Evolutionary conservation across 2,888 invertebrate species (phyloP).

Genomic region (Macrosoma leucophasiata): DNA sequence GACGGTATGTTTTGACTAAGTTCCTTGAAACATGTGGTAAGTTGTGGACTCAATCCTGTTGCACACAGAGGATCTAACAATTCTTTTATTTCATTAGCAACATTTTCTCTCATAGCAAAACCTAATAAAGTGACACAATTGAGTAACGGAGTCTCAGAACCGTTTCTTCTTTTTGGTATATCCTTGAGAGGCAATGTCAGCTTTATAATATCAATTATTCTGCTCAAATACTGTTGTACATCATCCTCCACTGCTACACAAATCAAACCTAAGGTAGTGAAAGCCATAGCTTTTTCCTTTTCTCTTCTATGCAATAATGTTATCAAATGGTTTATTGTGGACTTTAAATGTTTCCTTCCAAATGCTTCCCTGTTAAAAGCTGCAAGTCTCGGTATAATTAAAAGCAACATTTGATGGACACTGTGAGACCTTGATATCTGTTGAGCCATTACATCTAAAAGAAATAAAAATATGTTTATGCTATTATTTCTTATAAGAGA

Average conservation of each 20-base stretch:
- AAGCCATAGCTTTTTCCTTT: constrained; percentile 90
- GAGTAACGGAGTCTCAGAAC: constrained; percentile 91
- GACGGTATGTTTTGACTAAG: constrained; percentile 92
- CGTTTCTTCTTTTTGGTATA: constrained; percentile 82
- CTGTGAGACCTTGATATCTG: constrained; percentile 84
- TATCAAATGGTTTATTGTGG: constrained; percentile 87
- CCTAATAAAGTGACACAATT: constrained; percentile 96
- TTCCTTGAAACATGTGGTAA: constrained; percentile 94
- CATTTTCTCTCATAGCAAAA: constrained; percentile 88
- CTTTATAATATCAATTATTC: constrained; percentile 90
- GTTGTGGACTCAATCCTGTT: constrained; percentile 90
- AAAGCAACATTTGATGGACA: constrained; percentile 91
- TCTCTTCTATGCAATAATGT: constrained; percentile 86
- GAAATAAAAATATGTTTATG: constrained; percentile 1
- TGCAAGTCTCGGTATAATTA: constrained; percentile 91
- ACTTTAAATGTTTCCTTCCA: constrained; percentile 82
- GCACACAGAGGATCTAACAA: constrained; percentile 94
- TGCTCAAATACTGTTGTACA: constrained; percentile 85
- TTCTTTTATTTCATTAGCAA: constrained; percentile 86
- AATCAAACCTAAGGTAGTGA: constrained; percentile 93
- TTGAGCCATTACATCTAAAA: constrained; percentile 86
- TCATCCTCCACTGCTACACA: constrained; percentile 91
- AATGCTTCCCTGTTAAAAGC: constrained; percentile 93
- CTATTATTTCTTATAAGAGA: not conserved
- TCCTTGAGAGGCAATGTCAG: constrained; percentile 85